phyloP scores from a whole-genome alignment of 1,140 invertebrate species.

The Temnothorax curvispinosus region DNA sequence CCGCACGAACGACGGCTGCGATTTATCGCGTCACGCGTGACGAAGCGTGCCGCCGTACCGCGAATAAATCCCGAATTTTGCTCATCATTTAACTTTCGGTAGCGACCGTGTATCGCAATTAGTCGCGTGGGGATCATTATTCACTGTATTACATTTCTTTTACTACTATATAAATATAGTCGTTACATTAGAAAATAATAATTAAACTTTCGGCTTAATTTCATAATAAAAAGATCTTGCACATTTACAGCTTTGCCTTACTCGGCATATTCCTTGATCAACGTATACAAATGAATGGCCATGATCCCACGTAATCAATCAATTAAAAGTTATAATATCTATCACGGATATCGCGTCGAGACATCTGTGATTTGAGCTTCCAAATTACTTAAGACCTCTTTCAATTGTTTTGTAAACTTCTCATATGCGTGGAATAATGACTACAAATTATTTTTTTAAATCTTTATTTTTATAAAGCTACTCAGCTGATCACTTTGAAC shows the following conservation, averaged over 20 bases:
- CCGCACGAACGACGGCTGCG: constrained; percentile 16
- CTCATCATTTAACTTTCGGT: constrained; percentile 33
- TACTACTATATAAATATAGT: no score
- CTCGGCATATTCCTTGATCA: neutral
- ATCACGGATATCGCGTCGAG: neutral
- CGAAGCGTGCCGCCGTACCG: constrained; percentile 30
- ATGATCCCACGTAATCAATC: neutral
- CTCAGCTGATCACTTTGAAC: neutral
- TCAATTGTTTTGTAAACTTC: constrained; percentile 25
- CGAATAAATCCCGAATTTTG: constrained; percentile 50
- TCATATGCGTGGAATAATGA: neutral
- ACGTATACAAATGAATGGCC: neutral
- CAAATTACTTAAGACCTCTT: neutral
- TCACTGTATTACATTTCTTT: neutral
- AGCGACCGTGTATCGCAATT: neutral
- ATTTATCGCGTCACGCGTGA: constrained; percentile 51
- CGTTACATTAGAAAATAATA: neutral
- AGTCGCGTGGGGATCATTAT: neutral
- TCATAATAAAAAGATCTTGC: neutral
- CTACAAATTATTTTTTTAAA: constrained; percentile 9
- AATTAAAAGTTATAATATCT: constrained; percentile 30
- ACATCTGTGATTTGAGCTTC: neutral
- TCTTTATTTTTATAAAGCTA: neutral
- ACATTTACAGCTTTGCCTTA: neutral
- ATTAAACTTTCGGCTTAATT: neutral